A percentile compares a stretch with the other conserved stretches of the same genome.
Conservation (phyloP, 1,140 invertebrate genomes). For the Heliconius hewitsoni region DNA sequence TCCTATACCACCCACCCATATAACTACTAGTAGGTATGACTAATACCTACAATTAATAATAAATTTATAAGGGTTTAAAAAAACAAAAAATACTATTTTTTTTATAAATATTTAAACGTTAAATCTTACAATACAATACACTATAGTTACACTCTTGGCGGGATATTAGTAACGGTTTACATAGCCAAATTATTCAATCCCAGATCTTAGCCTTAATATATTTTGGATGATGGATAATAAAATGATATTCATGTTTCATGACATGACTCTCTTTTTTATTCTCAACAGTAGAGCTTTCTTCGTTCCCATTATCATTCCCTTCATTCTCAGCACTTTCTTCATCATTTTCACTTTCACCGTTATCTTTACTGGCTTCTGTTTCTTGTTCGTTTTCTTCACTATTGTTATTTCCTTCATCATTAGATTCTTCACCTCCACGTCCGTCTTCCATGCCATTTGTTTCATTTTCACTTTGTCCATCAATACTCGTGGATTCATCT, state of each 20-base stretch:
- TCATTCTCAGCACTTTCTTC: conserved; percentile 14
- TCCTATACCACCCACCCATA: too few relatives aligned
- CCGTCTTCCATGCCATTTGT: background rate
- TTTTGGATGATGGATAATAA: conserved; percentile 35
- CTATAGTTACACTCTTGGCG: background rate
- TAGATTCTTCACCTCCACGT: background rate
- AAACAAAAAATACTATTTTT: background rate
- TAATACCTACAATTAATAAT: too few relatives aligned
- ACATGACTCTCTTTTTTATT: conserved; percentile 5
- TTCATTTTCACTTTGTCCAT: background rate
- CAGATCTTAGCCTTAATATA: background rate
- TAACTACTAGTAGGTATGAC: too few relatives aligned
- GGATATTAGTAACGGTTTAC: background rate
- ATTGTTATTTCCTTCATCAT: background rate
- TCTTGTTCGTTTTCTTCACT: conserved; percentile 21
- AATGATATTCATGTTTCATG: conserved; percentile 29
- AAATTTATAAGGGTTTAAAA: background rate
- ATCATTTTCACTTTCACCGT: conserved; percentile 7
- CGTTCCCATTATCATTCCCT: conserved; percentile 19
- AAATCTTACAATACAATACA: background rate
- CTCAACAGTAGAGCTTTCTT: conserved; percentile 14
- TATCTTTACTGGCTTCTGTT: conserved; percentile 6
- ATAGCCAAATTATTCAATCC: background rate
- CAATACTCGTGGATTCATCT: background rate
- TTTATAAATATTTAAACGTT: background rate